Conservation (phyloP, 2,888 invertebrate genomes). For the Cabera pusaria region DNA sequence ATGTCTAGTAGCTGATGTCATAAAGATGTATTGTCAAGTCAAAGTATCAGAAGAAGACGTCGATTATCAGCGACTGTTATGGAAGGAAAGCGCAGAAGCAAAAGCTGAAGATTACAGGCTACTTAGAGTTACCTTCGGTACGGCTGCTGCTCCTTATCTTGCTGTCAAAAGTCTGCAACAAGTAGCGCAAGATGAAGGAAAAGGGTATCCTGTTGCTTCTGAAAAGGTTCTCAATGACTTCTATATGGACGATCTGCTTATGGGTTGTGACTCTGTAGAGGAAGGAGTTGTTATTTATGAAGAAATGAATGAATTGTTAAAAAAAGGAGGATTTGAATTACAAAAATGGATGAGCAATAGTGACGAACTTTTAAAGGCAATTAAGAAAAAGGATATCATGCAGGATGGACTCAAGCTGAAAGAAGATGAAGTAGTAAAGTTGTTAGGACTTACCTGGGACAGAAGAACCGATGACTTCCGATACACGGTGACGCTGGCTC, state of each 20-base stretch:
- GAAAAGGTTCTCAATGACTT: no score
- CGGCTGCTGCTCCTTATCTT: no score
- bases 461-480: slow-evolving; percentile 30
- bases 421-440: slow-evolving; percentile 30
- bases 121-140: no score
- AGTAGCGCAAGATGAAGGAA: no score
- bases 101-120: no score
- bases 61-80: no score
- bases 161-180: no score
- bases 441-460: slow-evolving; percentile 41
- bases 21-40: no score
- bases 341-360: slow-evolving; percentile 40
- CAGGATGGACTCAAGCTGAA: slow-evolving; percentile 30
- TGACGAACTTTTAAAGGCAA: slow-evolving; percentile 27
- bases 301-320: slow-evolving; percentile 1
- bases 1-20: no score
- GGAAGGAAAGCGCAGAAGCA: no score
- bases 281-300: neutral
- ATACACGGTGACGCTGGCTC: slow-evolving; percentile 31
- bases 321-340: slow-evolving; percentile 26
- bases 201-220: no score
- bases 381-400: slow-evolving; percentile 32
- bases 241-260: neutral
- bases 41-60: no score
- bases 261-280: neutral